Evolutionary conservation across 2,888 invertebrate species (phyloP).

Genomic region (Asteroscopus sphinx): DNA sequence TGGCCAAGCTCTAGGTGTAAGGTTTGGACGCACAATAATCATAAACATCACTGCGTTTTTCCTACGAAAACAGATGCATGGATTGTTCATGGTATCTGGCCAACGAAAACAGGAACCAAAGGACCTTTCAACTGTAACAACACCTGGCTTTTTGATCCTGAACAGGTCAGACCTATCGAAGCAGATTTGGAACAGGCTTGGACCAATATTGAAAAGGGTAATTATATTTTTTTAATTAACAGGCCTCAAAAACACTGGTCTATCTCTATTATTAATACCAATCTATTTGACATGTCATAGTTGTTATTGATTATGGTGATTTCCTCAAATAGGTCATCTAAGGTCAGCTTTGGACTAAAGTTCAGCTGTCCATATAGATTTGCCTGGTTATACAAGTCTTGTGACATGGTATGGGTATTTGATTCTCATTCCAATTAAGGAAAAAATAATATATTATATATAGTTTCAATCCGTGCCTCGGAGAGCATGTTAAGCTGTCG

Average conservation of each 20-base stretch:
- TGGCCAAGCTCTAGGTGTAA: constrained; percentile 87
- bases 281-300: no score
- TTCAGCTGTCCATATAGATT: no score
- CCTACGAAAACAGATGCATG: constrained; percentile 91
- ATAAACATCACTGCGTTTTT: constrained; percentile 91
- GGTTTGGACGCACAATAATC: constrained; percentile 91
- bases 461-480: no score
- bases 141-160: constrained; percentile 91
- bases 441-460: no score
- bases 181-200: constrained; percentile 90
- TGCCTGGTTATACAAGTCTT: no score
- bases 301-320: no score
- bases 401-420: no score
- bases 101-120: constrained; percentile 91
- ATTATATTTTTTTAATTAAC: constrained; percentile 24
- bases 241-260: no score
- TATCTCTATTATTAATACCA: no score
- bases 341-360: constrained; percentile 18
- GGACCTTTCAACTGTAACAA: constrained; percentile 94
- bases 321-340: constrained; percentile 46
- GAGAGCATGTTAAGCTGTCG: no score
- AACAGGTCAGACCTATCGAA: constrained; percentile 90
- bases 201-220: constrained; percentile 92
- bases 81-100: constrained; percentile 96
- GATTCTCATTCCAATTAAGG: no score